phyloP scores from a whole-genome alignment of 30 jellyfish, hydroid and myxozoan genomes.

The Phacellophora camtschatica region DNA sequence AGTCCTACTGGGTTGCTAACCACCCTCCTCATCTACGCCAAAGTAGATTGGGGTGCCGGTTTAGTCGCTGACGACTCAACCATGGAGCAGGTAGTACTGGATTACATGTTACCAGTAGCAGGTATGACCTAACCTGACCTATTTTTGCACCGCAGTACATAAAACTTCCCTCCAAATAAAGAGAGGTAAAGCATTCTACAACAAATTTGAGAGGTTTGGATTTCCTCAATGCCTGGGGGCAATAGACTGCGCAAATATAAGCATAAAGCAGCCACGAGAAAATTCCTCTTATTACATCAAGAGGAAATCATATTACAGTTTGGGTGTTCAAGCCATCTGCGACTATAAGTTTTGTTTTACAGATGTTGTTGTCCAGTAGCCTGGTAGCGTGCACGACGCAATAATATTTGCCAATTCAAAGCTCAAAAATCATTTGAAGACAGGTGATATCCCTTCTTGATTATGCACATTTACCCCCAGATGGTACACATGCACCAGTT shows the following conservation, averaged over 20 bases:
- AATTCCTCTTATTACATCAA: neutral
- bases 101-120: too few relatives aligned
- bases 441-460: conserved; percentile 20
- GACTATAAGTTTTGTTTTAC: neutral
- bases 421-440: neutral
- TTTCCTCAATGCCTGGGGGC: conserved; percentile 27
- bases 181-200: neutral
- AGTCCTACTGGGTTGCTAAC: conserved; percentile 53
- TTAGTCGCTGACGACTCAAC: too few relatives aligned
- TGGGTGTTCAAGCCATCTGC: conserved; percentile 21
- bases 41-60: too few relatives aligned
- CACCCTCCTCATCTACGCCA: too few relatives aligned
- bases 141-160: conserved; percentile 20
- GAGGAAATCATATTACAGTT: conserved; percentile 6
- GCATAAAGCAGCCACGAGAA: conserved; percentile 3
- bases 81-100: too few relatives aligned
- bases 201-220: conserved; percentile 8
- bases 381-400: conserved; percentile 47
- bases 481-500: conserved; percentile 1
- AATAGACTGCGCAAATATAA: conserved; percentile 3
- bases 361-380: conserved; percentile 31
- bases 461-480: neutral
- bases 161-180: conserved; percentile 5
- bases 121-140: too few relatives aligned
- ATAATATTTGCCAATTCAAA: conserved; percentile 1